Base-by-base conservation (phyloP, 2,888 invertebrate genomes). In the Lasioglossum pauxillum region DNA sequence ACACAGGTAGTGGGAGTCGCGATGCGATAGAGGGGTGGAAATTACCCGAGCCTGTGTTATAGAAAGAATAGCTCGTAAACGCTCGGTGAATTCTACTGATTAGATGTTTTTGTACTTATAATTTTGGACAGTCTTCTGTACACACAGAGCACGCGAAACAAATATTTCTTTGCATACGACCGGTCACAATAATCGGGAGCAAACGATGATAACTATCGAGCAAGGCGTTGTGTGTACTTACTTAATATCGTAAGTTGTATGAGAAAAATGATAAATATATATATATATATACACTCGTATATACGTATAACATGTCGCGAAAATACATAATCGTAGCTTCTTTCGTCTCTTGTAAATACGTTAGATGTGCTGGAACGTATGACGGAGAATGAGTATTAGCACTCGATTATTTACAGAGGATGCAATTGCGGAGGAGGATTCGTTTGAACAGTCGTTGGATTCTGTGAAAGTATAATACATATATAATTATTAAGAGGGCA, bases 341-440 rank as follows among this genome's bases (percentile, higher is more conserved):
- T 93, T 91, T 87, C 83, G 86, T 90, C 89, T 92, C 90, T 92
- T 93, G 93, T 93, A 93, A 93, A 93, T 93, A 93, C 78, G 81
- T 83, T 89, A 81, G 38, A 79, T 80, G 76, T 82, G 81, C 80
- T 80, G 74, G 82, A 84, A 78, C 75, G 72, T 71, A 67, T 5
- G 71, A 38, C 14, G 23, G 41, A 41, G 38, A n/a, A 12, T 14
- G 23, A n/a, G n/a, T n/a, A 41, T 71, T 71, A 41, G 71, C n/a
- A 71, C 71, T 71, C 71, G 23, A 41, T 71, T 71, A 71, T 67
- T 67, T 67, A 1, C 10, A 14, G 35, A 14, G 19, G 8, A 35
- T 38, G 10, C 16, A 67, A 67, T 41, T 0, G n/a, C 3, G 23
- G 0, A 41, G n/a, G 38, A 23, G 1, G 38, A n/a, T 23, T n/a